These are phyloP conservation scores for Drosophila leonis DNA, from an alignment of 2,888 invertebrate species.

Conservation along the genomic window DNA sequence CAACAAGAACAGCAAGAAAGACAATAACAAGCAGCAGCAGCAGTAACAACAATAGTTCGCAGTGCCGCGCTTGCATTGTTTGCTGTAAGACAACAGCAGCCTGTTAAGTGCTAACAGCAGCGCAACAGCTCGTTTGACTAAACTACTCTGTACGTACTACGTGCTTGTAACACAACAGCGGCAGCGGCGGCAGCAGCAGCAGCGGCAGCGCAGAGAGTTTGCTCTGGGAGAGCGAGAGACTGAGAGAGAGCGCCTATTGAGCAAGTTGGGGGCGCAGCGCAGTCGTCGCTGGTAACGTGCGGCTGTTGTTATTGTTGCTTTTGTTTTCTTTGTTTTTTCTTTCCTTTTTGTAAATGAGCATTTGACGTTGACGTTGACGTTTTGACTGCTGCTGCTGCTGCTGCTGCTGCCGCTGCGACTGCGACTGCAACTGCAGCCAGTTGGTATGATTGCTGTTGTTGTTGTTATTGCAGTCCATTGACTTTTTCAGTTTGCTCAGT, in stretches of 20 bases:
- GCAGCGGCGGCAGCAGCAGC: conserved; percentile 3
- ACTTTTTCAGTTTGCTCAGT: conserved; percentile 36
- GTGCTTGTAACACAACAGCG: conserved; percentile 29
- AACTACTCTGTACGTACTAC: conserved; percentile 14
- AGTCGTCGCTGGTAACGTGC: conserved; percentile 49
- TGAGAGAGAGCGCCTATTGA: conserved; percentile 33
- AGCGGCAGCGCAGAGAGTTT: conserved; percentile 31
- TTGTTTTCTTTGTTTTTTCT: conserved; percentile 35
- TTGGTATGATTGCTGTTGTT: conserved; percentile 40
- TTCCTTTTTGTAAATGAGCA: conserved; percentile 54
- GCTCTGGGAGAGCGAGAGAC: conserved; percentile 17
- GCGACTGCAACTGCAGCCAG: conserved; percentile 33
- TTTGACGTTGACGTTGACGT: conserved; percentile 65
- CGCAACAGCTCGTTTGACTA: conserved; percentile 53
- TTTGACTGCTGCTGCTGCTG: conserved; percentile 55
- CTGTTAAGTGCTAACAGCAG: conserved; percentile 54
- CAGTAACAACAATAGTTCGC: conserved; percentile 38
- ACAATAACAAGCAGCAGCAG: conserved; percentile 14
- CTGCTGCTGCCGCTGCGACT: conserved; percentile 28
- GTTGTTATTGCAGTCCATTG: conserved; percentile 41
- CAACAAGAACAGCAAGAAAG: conserved; percentile 18
- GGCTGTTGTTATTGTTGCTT: conserved; percentile 36
- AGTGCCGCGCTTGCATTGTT: conserved; percentile 40
- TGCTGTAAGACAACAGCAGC: conserved; percentile 35
- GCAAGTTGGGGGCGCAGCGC: conserved; percentile 55